phyloP scores from a whole-genome alignment of 2,113 vertebrate species.

The Peromyscus maniculatus region DNA sequence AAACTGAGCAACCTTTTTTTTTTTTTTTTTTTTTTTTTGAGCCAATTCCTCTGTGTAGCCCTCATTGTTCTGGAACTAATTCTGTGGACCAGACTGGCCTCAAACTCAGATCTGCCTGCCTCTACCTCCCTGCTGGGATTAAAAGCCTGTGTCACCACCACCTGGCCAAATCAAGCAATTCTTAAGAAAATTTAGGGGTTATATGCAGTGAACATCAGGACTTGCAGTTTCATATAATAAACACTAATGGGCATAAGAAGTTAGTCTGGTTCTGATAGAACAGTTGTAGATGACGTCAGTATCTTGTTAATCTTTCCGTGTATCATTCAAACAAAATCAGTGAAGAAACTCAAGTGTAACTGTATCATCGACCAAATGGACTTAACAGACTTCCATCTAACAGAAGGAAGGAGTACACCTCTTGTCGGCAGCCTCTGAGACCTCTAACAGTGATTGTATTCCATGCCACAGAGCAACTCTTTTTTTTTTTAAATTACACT shows the following conservation, averaged over 20 bases:
- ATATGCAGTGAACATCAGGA: neutral
- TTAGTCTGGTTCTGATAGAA: neutral
- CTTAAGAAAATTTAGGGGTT: neutral
- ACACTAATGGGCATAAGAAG: neutral
- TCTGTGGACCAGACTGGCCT: neutral
- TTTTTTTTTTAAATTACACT: neutral
- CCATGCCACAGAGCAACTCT: neutral
- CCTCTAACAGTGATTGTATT: neutral
- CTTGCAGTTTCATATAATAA: neutral
- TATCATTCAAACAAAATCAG: neutral
- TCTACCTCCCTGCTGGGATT: neutral
- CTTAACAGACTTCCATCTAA: neutral
- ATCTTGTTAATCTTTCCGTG: neutral
- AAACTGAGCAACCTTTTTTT: neutral
- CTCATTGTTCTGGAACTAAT: neutral
- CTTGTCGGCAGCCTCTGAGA: neutral
- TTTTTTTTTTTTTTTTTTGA: neutral
- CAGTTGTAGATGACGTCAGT: neutral
- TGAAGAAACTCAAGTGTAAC: neutral
- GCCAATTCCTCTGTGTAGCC: neutral
- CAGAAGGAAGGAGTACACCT: neutral
- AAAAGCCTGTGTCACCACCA: neutral
- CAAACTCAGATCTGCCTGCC: neutral
- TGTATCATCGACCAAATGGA: neutral
- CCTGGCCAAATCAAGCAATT: neutral